phyloP scores from a whole-genome alignment of 2,113 vertebrate genomes.

The Pomatostomus ruficeps region DNA sequence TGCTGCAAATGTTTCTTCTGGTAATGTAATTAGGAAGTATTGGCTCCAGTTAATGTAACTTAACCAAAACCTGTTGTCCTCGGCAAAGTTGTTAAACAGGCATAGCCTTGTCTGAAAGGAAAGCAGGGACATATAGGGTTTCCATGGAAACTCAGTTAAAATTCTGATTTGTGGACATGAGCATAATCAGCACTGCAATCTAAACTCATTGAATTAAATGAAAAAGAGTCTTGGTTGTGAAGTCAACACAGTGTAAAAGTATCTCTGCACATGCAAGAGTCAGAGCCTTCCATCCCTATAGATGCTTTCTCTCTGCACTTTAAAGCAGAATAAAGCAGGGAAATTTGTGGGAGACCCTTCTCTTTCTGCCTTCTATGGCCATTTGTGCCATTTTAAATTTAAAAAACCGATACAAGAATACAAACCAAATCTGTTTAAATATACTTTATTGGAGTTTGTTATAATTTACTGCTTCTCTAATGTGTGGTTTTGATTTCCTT shows the following conservation, averaged over 20 bases:
- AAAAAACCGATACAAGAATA: neutral
- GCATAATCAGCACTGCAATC: slow-evolving; percentile 64
- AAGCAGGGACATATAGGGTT: slow-evolving; percentile 62
- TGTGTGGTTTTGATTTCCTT: neutral
- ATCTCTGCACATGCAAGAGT: slow-evolving; percentile 41
- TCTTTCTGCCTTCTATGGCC: neutral
- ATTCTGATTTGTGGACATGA: slow-evolving; percentile 68
- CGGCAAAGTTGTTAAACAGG: slow-evolving; percentile 71
- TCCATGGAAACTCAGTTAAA: slow-evolving; percentile 72
- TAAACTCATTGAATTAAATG: slow-evolving; percentile 71
- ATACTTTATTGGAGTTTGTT: neutral
- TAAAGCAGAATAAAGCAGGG: neutral
- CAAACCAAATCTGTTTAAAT: neutral
- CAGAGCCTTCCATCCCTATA: neutral
- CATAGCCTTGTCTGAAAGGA: slow-evolving; percentile 69
- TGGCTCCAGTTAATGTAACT: slow-evolving; percentile 70
- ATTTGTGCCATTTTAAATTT: neutral
- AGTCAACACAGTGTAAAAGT: slow-evolving; percentile 34
- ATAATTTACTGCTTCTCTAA: neutral
- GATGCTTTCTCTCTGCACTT: slow-evolving; percentile 3
- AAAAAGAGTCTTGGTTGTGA: slow-evolving; percentile 62
- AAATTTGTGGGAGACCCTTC: neutral
- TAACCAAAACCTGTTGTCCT: slow-evolving; percentile 78
- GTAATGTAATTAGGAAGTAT: slow-evolving; percentile 80
- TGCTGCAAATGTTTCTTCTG: slow-evolving; percentile 68